These are phyloP conservation scores for Phrynosoma platyrhinos DNA, from an alignment of 2,113 vertebrate genomes.

Conservation along the genomic window DNA sequence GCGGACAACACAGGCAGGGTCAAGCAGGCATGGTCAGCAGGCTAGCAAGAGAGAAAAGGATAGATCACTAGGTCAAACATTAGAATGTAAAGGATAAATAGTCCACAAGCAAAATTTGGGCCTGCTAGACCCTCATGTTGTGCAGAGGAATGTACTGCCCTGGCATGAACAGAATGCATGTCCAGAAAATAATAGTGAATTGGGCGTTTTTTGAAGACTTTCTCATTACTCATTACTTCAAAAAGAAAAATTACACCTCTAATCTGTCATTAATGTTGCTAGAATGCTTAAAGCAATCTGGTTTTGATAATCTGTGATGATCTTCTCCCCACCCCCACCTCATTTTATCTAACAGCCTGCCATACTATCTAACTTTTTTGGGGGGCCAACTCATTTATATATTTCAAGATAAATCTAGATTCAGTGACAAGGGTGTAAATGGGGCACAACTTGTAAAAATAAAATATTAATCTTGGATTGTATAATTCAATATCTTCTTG, in stretches of 20 bases:
- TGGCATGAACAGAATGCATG: no score
- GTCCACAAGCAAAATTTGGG: no score
- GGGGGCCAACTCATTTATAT: background rate
- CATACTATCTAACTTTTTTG: background rate
- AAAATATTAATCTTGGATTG: background rate
- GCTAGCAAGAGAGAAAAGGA: no score
- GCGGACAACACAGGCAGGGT: no score
- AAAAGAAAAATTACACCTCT: background rate
- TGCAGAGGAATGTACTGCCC: no score
- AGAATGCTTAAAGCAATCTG: background rate
- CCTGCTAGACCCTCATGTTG: no score
- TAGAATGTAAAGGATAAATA: no score
- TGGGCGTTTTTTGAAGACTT: no score
- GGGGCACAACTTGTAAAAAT: background rate
- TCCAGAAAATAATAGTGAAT: no score
- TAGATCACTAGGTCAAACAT: no score
- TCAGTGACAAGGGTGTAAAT: background rate
- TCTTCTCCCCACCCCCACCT: background rate
- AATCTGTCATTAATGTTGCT: accelerated
- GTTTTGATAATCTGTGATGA: background rate
- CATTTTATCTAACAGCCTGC: background rate
- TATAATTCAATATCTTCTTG: background rate
- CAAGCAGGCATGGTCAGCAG: no score
- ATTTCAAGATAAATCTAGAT: background rate
- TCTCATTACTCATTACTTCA: no score